Evolutionary conservation across 2,113 vertebrate genomes (phyloP), one percentile per base, ranked within the genome.

Genomic region (Callopanchax toddi): DNA sequence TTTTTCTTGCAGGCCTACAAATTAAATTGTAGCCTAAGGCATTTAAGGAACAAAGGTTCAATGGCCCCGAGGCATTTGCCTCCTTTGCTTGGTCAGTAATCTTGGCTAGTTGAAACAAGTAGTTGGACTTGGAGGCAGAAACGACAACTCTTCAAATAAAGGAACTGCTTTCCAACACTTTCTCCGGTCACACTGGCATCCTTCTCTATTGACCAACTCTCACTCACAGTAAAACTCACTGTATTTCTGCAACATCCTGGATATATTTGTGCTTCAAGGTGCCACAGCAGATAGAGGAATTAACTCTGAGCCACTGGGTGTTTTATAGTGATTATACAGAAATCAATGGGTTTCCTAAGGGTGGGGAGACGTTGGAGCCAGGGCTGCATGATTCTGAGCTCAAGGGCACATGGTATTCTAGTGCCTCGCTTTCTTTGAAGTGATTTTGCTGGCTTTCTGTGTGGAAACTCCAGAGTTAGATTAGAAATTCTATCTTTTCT

Each of bases 281-380:
- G 71, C 50, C 54, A 70, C 60, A 54, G 50, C 56, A 73, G 80
- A 83, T 74, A 82, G 60, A 76, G 60, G 80, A 63, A 65, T 80
- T 78, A 79, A 69, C 58, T 69, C 32, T 67, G 40, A 81, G 75
- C 73, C 71, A 66, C 71, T 54, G 65, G 79, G 67, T 76, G 68
- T 82, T 84, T 86, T 71, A 71, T 50, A 60, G 68, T 63, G 79
- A 86, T 85, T 81, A 76, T 68, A 39, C 22, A 53, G 52, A 79
- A 77, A 81, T 84, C 80, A 81, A 82, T 81, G 57, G 62, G 60
- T 58, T 43, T 74, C 66, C 75, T 73, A 13, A 1, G 63, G 79
- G 60, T 23, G 42, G 52, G 55, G 37, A 59, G 58, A 59, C 66
- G 26, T 20, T 44, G 23, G 63, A 71, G 49, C 34, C n/a, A 0